Conservation (phyloP, 2,113 vertebrate species). For the Apodemus speciosus region DNA sequence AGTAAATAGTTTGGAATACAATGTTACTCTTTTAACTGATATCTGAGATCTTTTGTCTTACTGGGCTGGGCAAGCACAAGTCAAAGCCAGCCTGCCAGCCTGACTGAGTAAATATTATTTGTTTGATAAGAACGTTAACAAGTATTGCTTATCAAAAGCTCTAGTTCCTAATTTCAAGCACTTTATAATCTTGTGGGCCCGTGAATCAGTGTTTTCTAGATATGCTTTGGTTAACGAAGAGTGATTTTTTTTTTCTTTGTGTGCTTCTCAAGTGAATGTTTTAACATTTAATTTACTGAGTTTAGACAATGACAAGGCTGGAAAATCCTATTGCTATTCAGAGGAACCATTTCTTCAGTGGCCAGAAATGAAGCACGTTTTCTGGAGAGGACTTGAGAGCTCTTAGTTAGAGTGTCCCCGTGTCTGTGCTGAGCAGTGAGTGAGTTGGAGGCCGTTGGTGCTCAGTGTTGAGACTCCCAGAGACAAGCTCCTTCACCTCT, state of each 20-base stretch:
- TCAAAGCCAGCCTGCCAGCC: background rate
- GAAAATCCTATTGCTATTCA: background rate
- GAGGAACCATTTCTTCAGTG: background rate
- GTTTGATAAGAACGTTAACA: background rate
- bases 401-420: background rate
- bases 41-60: background rate
- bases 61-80: background rate
- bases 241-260: background rate
- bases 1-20: background rate
- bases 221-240: background rate
- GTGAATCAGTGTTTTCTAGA: background rate
- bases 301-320: background rate
- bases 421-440: background rate
- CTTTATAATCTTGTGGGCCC: background rate
- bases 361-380: background rate
- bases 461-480: background rate
- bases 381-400: background rate
- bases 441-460: background rate
- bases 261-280: background rate
- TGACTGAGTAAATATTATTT: background rate
- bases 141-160: background rate
- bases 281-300: conserved; percentile 45
- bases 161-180: background rate
- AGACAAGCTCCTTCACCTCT: background rate
- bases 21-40: background rate